Evolutionary conservation across 2,113 vertebrate species (phyloP).

Genomic region (Amblyopsis rosae): DNA sequence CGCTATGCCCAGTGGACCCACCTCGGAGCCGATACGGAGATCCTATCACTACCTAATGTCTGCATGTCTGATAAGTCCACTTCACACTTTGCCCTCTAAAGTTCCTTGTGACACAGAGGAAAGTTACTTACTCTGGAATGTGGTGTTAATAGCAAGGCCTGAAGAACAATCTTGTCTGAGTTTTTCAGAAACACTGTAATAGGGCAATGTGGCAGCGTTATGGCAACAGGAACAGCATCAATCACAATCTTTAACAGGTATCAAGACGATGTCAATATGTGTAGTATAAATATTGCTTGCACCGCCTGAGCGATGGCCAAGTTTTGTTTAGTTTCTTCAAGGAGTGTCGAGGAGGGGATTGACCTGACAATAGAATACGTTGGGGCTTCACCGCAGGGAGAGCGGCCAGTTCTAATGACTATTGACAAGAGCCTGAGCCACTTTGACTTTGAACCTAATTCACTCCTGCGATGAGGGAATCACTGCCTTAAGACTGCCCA

Average conservation of each 20-base stretch:
- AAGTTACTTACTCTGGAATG: too few relatives aligned
- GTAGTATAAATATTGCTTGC: too few relatives aligned
- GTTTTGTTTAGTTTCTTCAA: slow-evolving; percentile 26
- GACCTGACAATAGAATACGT: slow-evolving; percentile 50
- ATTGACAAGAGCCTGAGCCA: slow-evolving; percentile 75
- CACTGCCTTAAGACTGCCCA: slow-evolving; percentile 56
- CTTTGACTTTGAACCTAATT: slow-evolving; percentile 75
- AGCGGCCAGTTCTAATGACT: slow-evolving; percentile 67
- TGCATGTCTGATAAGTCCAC: slow-evolving; percentile 52
- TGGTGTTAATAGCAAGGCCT: neutral
- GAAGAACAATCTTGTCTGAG: neutral
- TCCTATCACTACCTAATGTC: slow-evolving; percentile 49
- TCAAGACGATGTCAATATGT: too few relatives aligned
- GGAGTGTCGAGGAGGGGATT: slow-evolving; percentile 45
- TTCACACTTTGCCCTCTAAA: slow-evolving; percentile 55
- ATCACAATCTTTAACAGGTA: neutral
- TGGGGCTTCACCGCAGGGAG: slow-evolving; percentile 58
- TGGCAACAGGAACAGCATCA: slow-evolving; percentile 13
- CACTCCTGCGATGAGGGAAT: slow-evolving; percentile 60
- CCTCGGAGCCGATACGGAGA: slow-evolving; percentile 47
- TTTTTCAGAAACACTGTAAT: neutral
- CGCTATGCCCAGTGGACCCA: slow-evolving; percentile 56
- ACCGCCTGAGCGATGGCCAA: neutral
- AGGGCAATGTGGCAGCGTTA: neutral
- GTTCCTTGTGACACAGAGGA: slow-evolving; percentile 18